These are phyloP conservation scores for Sphenodon punctatus DNA, from an alignment of 2,797 vertebrate genomes.

Conservation along the genomic window DNA sequence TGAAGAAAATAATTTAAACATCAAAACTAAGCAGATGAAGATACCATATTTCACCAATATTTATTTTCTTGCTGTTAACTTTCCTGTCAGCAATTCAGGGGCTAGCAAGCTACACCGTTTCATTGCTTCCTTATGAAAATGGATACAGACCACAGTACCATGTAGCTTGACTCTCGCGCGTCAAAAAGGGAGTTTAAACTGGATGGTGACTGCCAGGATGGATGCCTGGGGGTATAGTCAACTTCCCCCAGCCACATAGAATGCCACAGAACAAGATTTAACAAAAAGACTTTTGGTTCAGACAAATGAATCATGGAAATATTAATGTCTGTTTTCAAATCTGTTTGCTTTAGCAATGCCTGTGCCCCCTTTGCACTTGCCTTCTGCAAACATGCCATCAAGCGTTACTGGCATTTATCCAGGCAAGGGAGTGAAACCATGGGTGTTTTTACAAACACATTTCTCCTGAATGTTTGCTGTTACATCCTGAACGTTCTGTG, in stretches of 20 bases:
- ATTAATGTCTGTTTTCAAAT: too few relatives aligned
- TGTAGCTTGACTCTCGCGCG: background rate
- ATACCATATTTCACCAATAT: constrained; percentile 7
- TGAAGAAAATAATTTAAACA: background rate
- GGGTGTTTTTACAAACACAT: too few relatives aligned
- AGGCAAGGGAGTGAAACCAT: too few relatives aligned
- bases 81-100: background rate
- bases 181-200: constrained; percentile 1
- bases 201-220: background rate
- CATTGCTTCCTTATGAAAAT: background rate
- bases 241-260: background rate
- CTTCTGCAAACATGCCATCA: too few relatives aligned
- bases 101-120: constrained; percentile 5
- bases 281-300: background rate
- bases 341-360: too few relatives aligned
- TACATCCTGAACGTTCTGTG: too few relatives aligned
- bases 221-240: background rate
- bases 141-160: background rate
- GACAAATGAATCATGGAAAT: background rate
- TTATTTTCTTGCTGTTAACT: background rate
- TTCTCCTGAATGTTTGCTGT: too few relatives aligned
- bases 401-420: too few relatives aligned
- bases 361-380: too few relatives aligned
- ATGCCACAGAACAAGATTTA: background rate
- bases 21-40: background rate